phyloP scores from a whole-genome alignment of 2,797 vertebrate genomes.

The Macropodus opercularis region DNA sequence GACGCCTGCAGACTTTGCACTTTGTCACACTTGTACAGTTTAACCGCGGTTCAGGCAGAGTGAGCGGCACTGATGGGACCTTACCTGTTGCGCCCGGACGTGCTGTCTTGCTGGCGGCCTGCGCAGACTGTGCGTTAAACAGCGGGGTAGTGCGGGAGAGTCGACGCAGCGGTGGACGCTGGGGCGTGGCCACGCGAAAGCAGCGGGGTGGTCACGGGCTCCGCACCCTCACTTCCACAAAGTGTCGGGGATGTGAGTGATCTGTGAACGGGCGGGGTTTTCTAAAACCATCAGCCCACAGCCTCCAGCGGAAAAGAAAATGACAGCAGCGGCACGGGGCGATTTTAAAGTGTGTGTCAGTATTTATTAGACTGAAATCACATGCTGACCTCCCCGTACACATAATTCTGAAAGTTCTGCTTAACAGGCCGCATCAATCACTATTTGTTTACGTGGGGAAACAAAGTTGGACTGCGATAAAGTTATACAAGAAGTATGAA shows the following conservation, averaged over 20 bases:
- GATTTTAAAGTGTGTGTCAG: too few relatives aligned
- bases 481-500: too few relatives aligned
- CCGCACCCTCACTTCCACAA: conserved; percentile 20
- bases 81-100: conserved; percentile 78
- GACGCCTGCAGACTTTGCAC: conserved; percentile 30
- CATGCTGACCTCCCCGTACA: too few relatives aligned
- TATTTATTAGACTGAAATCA: too few relatives aligned
- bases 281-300: not conserved
- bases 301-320: too few relatives aligned
- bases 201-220: conserved; percentile 18
- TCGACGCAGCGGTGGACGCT: conserved; percentile 33
- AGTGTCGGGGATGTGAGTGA: not conserved
- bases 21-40: conserved; percentile 8
- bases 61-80: conserved; percentile 46
- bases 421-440: too few relatives aligned
- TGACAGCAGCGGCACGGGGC: too few relatives aligned
- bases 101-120: conserved; percentile 64
- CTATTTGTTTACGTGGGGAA: too few relatives aligned
- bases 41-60: conserved; percentile 1
- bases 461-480: too few relatives aligned
- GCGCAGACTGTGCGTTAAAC: conserved; percentile 50
- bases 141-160: conserved; percentile 31
- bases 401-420: too few relatives aligned
- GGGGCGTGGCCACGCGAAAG: conserved; percentile 70
- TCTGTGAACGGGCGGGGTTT: not conserved